Conservation (phyloP, 2,797 vertebrate species). For the Sebastes hopkinsi region DNA sequence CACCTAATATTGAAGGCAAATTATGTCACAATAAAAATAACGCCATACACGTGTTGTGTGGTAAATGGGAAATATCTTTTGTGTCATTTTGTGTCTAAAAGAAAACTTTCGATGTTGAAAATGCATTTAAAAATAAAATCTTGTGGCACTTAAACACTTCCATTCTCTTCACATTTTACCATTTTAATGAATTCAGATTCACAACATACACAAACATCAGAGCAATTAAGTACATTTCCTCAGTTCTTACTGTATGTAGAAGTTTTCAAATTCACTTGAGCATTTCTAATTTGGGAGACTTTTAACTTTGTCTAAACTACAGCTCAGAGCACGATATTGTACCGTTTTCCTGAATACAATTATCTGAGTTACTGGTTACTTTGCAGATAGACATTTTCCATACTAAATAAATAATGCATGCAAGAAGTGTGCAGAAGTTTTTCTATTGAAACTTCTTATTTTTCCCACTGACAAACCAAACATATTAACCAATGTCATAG, state of each 20-base stretch:
- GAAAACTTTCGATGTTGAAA: neutral
- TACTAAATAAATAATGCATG: neutral
- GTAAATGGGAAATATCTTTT: neutral
- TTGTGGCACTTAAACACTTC: neutral
- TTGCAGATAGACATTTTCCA: neutral
- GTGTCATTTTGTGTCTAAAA: neutral
- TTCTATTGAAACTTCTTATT: too few relatives aligned
- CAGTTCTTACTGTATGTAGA: neutral
- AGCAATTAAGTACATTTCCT: neutral
- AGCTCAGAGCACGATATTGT: neutral
- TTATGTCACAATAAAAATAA: conserved; percentile 12
- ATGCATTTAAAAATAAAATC: neutral
- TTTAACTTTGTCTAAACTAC: neutral
- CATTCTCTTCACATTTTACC: neutral
- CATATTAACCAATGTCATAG: neutral
- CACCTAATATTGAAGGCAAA: conserved; percentile 8
- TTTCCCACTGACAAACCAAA: neutral
- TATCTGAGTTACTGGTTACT: neutral
- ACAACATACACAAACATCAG: neutral
- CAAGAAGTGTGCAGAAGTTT: too few relatives aligned
- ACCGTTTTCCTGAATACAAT: neutral
- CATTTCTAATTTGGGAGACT: too few relatives aligned
- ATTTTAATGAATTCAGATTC: neutral
- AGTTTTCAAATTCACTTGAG: neutral
- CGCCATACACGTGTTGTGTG: fast-evolving